Evolutionary conservation across 2,797 vertebrate species (phyloP), one percentile per base, ranked within the genome.

Genomic region (Chromis chromis): DNA sequence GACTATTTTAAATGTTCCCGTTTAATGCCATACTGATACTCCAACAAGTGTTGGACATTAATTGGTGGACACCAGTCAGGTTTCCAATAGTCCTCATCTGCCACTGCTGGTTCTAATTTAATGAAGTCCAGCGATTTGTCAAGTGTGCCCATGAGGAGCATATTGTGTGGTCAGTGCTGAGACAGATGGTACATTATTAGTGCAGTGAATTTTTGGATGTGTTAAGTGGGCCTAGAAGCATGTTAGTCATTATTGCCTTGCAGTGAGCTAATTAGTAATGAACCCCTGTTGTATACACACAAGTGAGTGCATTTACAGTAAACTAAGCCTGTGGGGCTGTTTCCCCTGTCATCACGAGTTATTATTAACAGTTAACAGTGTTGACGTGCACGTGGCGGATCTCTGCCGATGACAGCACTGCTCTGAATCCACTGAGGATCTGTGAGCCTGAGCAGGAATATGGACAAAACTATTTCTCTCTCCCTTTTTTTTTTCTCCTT

Each of bases 181-280:
- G 67, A 50, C 82, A 79, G 83, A 86, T 85, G 76, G 73, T 57
- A 5, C 49, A 31, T 76, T 78, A 80, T 81, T 71, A 81, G 65
- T 5, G 6, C 74, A 17, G 49, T 57, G 53, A 61, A 55, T 78
- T 62, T 88, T 80, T 70, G 66, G 60, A 78, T 60, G 68, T 64
- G 71, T 78, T 89, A 81, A 89, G 77, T 77, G 61, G 78, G 70
- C 72, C 70, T 78, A 21, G 65, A 80, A 79, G 54, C 78, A 46
- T 76, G 67, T 77, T 80, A 46, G 66, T 86, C 82, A 82, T 86
- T 78, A 74, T 52, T 66, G 60, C 58, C 42, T 58, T 25, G 53
- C 78, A 79, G 50, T 78, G 57, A 80, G 72, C 73, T 83, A 76
- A 89, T 89, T 90, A 82, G 69, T 65, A 65, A 67, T 24, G 64